A percentile compares a stretch with the other conserved stretches of the same genome.
Evolutionary conservation across 1,140 invertebrate species (phyloP).

Genomic region (Macrocentrus cingulum): DNA sequence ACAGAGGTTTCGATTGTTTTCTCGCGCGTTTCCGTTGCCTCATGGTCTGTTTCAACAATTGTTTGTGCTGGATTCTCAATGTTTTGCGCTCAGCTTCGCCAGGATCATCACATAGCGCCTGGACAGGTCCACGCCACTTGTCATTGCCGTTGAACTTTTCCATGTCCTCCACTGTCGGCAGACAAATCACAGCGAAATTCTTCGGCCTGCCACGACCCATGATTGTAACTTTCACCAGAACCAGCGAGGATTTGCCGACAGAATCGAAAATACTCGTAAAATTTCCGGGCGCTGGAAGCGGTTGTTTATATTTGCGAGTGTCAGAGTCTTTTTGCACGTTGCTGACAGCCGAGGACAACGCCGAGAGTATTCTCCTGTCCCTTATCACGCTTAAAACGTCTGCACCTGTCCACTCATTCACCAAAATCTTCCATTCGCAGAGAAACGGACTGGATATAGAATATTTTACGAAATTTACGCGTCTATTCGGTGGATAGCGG

Average conservation of each 20-base stretch:
- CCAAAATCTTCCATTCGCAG: constrained; percentile 71
- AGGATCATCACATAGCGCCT: constrained; percentile 63
- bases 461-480: constrained; percentile 80
- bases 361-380: constrained; percentile 56
- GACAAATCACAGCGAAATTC: constrained; percentile 66
- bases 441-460: constrained; percentile 75
- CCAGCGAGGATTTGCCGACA: constrained; percentile 51
- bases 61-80: constrained; percentile 63
- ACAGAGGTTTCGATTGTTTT: constrained; percentile 45
- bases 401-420: constrained; percentile 67
- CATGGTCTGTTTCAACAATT: constrained; percentile 63
- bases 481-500: constrained; percentile 77
- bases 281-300: not conserved
- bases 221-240: constrained; percentile 60
- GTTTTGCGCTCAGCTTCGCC: constrained; percentile 62
- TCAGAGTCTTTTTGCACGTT: constrained; percentile 18
- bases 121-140: constrained; percentile 56
- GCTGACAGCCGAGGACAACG: constrained; percentile 45
- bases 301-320: constrained; percentile 16
- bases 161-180: constrained; percentile 65
- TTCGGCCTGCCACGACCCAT: constrained; percentile 55
- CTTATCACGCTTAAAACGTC: constrained; percentile 62
- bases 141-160: constrained; percentile 43
- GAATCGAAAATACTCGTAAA: constrained; percentile 21
- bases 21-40: constrained; percentile 59